These are phyloP conservation scores for Cairina moschata DNA, from an alignment of 2,113 vertebrate genomes.

Conservation along the genomic window DNA sequence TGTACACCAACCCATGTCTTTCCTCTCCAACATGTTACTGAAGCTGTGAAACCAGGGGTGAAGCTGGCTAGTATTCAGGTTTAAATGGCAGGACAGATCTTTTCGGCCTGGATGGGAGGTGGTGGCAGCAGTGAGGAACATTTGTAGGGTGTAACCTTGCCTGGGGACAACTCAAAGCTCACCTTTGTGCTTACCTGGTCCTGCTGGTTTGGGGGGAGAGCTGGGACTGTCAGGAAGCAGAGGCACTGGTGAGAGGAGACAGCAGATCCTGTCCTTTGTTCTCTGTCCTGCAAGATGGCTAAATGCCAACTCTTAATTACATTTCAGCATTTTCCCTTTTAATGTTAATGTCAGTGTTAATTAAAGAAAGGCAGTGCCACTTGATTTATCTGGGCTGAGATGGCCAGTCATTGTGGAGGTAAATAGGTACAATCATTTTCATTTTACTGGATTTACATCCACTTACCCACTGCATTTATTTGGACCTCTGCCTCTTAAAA, in stretches of 20 bases:
- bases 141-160: neutral
- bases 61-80: neutral
- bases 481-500: slow-evolving; percentile 27
- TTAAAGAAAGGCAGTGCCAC: neutral
- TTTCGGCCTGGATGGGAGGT: neutral
- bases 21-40: neutral
- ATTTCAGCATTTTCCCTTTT: slow-evolving; percentile 5
- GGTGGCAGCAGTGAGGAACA: neutral
- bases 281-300: neutral
- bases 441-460: neutral
- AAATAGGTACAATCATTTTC: neutral
- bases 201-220: neutral
- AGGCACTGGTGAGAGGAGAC: neutral
- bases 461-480: neutral
- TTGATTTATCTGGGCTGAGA: neutral
- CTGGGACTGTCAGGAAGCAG: neutral
- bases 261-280: neutral
- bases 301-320: neutral
- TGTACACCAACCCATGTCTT: neutral
- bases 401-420: neutral
- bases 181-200: neutral
- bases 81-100: neutral
- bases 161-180: neutral
- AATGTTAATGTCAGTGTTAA: neutral
- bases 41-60: neutral